Percentiles rank a stretch among this genome's conserved stretches.
phyloP scores from a whole-genome alignment of 2,113 vertebrate species.

The Nothobranchius furzeri region DNA sequence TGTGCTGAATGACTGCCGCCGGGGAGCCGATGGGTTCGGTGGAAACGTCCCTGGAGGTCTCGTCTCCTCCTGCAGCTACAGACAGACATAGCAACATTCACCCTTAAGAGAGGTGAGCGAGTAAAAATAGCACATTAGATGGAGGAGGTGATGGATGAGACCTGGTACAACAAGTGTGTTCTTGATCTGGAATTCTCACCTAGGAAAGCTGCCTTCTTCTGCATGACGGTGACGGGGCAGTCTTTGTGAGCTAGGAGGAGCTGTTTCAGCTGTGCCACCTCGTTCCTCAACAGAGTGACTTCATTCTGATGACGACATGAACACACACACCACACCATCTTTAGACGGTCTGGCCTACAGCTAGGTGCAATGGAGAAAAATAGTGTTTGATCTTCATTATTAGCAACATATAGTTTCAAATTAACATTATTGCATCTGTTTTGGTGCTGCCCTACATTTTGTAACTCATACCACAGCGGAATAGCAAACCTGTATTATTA shows the following conservation, averaged over 20 bases:
- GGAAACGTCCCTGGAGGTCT: slow-evolving; percentile 83
- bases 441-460: no score
- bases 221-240: slow-evolving; percentile 94
- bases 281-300: slow-evolving; percentile 90
- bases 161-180: slow-evolving; percentile 14
- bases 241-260: slow-evolving; percentile 96
- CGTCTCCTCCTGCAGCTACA: slow-evolving; percentile 86
- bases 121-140: slow-evolving; percentile 64
- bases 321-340: slow-evolving; percentile 4
- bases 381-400: no score
- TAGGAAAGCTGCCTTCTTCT: slow-evolving; percentile 88
- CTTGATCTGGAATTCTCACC: slow-evolving; percentile 57
- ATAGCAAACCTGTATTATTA: no score
- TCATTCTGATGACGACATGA: slow-evolving; percentile 72
- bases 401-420: no score
- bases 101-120: slow-evolving; percentile 77
- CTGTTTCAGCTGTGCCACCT: slow-evolving; percentile 95
- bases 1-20: slow-evolving; percentile 87
- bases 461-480: no score
- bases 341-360: background rate
- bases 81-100: slow-evolving; percentile 75
- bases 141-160: slow-evolving; percentile 55
- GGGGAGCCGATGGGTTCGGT: slow-evolving; percentile 85
- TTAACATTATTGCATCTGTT: no score
- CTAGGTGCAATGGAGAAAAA: no score